Percentiles rank a stretch among this genome's conserved stretches.
Evolutionary conservation across 2,797 vertebrate genomes (phyloP).

Genomic region (Botia kubotai): DNA sequence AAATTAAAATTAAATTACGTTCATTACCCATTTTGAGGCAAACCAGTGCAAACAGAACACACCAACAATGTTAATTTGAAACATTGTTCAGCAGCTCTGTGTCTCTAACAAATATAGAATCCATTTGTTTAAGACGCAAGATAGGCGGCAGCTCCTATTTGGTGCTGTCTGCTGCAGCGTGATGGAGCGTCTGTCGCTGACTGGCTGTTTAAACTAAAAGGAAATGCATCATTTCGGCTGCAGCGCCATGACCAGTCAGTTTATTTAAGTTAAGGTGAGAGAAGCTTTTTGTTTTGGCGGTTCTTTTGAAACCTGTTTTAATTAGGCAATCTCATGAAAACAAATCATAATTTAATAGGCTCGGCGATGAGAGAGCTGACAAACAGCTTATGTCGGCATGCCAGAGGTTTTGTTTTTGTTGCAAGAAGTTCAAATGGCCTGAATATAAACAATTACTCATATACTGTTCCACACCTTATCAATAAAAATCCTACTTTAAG

Average conservation of each 20-base stretch:
- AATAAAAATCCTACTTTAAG: not conserved
- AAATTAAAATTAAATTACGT: not conserved
- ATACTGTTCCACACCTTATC: not conserved
- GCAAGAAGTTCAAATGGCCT: constrained; percentile 26
- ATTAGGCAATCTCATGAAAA: constrained; percentile 48
- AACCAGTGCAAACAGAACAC: constrained; percentile 23
- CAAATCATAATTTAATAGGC: constrained; percentile 48
- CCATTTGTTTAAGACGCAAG: constrained; percentile 46
- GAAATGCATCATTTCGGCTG: constrained; percentile 56
- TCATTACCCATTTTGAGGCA: not conserved
- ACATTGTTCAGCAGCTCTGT: constrained; percentile 35
- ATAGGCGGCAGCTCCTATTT: constrained; percentile 33
- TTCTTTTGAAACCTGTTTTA: constrained; percentile 46
- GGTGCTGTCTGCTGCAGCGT: constrained; percentile 22
- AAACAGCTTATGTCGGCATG: constrained; percentile 34
- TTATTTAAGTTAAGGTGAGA: constrained; percentile 51
- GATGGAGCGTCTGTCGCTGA: constrained; percentile 56
- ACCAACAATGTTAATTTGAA: constrained; percentile 29
- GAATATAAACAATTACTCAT: constrained; percentile 41
- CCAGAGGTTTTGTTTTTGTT: constrained; percentile 30
- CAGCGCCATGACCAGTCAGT: constrained; percentile 35
- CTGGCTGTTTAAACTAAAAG: constrained; percentile 56
- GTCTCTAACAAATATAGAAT: constrained; percentile 33
- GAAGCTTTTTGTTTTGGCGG: constrained; percentile 49
- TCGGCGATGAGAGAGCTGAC: constrained; percentile 19